Base-by-base conservation (phyloP, 2,797 vertebrate species). In the Galagoides demidoff region DNA sequence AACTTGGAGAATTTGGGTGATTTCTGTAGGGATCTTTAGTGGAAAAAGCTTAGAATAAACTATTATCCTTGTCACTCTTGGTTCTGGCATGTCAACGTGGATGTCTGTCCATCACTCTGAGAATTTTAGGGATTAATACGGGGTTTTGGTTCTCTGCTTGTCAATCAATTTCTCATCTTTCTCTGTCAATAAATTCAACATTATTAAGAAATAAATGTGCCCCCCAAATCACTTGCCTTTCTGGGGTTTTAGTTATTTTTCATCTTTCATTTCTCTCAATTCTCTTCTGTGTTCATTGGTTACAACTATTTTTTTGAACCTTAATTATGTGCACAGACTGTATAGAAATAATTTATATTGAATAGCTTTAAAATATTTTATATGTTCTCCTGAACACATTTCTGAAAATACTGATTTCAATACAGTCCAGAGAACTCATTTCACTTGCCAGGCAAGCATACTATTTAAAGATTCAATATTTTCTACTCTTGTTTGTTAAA, bases 391-490 rank as follows among this genome's bases (percentile, higher is more conserved):
- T n/a, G 0, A 96, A 7, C 34, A 79, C 0, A 96, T 19, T 88
- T 2, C 27, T 94, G 63, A 89, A 90, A 85, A 92, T 85, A 89
- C 45, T 92, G 79, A 95, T 95, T 96, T 91, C 22, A 91, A 22
- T 57, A 6, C 59, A 97, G 81, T 93, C n/a, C 85, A 4, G 9
- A 84, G 37, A 68, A 52, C 64, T 87, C 43, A 68, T 85, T 96
- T 74, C 1, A 94, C 34, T 89, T 78, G 0, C 7, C 68, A 70
- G 34, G 39, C 45, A 90, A 74, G 5, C 43, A 29, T 92, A 34
- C 7, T 5, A 82, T 74, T 96, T 93, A 96, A 95, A 63, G 63
- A 70, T n/a, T 78, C 93, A 83, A 61, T 91, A 87, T 95, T 89
- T 95, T 95, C 37, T 73, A 76, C 63, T 89, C 7, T 90, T 94